A percentile compares a stretch with the other conserved stretches of the same genome.
These are phyloP conservation scores for Girardia tigrina DNA, from an alignment of 2,888 invertebrate genomes.

Conservation along the genomic window DNA sequence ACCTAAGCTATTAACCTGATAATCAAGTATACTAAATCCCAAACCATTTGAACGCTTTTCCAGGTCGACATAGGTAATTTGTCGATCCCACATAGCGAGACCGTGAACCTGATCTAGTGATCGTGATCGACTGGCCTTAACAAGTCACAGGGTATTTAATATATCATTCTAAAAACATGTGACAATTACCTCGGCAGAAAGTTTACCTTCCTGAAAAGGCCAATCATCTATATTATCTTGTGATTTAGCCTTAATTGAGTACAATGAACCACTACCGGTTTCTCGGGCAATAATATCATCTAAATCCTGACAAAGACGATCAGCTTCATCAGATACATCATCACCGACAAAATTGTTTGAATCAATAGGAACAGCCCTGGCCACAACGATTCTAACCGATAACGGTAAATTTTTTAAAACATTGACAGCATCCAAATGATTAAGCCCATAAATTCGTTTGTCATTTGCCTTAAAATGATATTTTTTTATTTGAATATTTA, in stretches of 20 bases:
- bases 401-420: slow-evolving; percentile 72
- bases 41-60: slow-evolving; percentile 78
- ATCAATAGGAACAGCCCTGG: slow-evolving; percentile 48
- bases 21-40: slow-evolving; percentile 78
- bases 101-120: slow-evolving; percentile 38
- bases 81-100: slow-evolving; percentile 36
- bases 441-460: slow-evolving; percentile 69
- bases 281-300: not conserved
- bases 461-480: slow-evolving; percentile 63
- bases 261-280: not conserved
- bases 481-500: not conserved
- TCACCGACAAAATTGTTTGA: not conserved
- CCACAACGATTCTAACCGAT: slow-evolving; percentile 73
- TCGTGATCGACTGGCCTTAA: slow-evolving; percentile 35
- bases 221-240: slow-evolving; percentile 26
- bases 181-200: slow-evolving; percentile 9
- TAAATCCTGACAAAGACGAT: slow-evolving; percentile 17
- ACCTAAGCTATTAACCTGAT: slow-evolving; percentile 49
- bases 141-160: slow-evolving; percentile 36
- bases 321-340: slow-evolving; percentile 6
- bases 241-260: slow-evolving; percentile 31
- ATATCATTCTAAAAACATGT: slow-evolving; percentile 8
- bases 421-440: slow-evolving; percentile 75
- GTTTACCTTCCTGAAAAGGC: not conserved
- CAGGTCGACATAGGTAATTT: slow-evolving; percentile 33